A percentile compares a stretch with the other conserved stretches of the same genome.
Evolutionary conservation across 2,113 vertebrate species (phyloP).

Genomic region (Bombycilla garrulus): DNA sequence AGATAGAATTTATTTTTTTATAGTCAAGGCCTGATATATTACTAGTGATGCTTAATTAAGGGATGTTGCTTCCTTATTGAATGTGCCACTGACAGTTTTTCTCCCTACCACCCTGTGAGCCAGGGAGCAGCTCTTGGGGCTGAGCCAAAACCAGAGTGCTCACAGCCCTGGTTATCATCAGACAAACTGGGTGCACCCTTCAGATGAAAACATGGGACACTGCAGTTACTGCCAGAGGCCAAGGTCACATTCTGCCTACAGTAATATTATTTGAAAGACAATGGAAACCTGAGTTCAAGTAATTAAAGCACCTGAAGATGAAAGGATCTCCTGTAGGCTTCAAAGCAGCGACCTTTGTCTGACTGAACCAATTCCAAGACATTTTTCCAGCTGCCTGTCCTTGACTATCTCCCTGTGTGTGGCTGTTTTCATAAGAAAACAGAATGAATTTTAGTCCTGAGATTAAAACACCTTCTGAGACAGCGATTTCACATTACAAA

Average conservation of each 20-base stretch:
- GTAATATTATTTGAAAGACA: background rate
- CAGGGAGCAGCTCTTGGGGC: background rate
- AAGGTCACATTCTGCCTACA: background rate
- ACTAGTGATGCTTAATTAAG: background rate
- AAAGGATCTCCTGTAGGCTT: background rate
- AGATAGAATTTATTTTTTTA: background rate
- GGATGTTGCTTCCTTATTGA: background rate
- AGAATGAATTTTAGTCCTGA: background rate
- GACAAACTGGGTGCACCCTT: background rate
- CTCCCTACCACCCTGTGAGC: background rate
- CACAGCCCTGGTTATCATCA: background rate
- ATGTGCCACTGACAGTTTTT: background rate
- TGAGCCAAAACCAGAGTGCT: rapidly evolving
- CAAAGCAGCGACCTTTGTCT: background rate
- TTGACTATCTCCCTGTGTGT: background rate
- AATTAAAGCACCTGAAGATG: background rate
- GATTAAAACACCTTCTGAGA: background rate
- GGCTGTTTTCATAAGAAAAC: background rate
- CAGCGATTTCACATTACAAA: background rate
- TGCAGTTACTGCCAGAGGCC: background rate
- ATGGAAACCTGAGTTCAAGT: background rate
- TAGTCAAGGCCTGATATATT: background rate
- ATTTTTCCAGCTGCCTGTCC: background rate
- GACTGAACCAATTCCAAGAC: background rate
- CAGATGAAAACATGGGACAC: background rate